phyloP scores from a whole-genome alignment of 2,113 vertebrate species.

The Carettochelys insculpta region DNA sequence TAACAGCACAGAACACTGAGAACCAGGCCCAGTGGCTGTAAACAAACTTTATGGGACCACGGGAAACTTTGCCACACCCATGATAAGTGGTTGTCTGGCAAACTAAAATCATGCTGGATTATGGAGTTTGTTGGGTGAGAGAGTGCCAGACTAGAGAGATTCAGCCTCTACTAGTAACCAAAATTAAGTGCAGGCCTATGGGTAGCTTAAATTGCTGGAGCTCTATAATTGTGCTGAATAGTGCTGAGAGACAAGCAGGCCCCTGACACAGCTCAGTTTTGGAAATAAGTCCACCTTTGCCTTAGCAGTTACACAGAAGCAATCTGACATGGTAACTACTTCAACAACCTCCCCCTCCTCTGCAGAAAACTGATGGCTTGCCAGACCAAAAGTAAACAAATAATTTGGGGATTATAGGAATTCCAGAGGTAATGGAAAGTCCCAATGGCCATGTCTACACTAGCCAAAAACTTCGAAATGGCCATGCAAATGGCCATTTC shows the following conservation, averaged over 20 bases:
- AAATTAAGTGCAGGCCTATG: not conserved
- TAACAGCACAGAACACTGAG: too few species aligned
- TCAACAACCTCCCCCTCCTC: slow-evolving; percentile 18
- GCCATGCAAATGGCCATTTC: too few species aligned
- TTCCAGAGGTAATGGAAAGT: not conserved
- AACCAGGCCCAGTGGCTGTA: too few species aligned
- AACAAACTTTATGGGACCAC: too few species aligned
- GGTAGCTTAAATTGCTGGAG: not conserved
- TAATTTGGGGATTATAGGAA: not conserved
- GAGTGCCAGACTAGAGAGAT: too few species aligned
- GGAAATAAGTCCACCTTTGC: not conserved
- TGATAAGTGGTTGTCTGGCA: too few species aligned
- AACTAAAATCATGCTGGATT: too few species aligned
- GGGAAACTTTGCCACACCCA: too few species aligned
- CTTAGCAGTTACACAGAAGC: not conserved
- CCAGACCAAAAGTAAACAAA: not conserved
- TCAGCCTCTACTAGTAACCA: not conserved
- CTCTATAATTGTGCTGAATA: not conserved
- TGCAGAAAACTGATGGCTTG: not conserved
- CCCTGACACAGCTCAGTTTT: too few species aligned
- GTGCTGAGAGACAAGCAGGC: not conserved
- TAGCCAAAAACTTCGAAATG: too few species aligned
- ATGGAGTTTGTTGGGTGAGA: too few species aligned
- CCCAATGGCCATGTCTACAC: too few species aligned
- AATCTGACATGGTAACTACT: not conserved